phyloP scores from a whole-genome alignment of 2,797 vertebrate species.

The Neostethus bicornis region DNA sequence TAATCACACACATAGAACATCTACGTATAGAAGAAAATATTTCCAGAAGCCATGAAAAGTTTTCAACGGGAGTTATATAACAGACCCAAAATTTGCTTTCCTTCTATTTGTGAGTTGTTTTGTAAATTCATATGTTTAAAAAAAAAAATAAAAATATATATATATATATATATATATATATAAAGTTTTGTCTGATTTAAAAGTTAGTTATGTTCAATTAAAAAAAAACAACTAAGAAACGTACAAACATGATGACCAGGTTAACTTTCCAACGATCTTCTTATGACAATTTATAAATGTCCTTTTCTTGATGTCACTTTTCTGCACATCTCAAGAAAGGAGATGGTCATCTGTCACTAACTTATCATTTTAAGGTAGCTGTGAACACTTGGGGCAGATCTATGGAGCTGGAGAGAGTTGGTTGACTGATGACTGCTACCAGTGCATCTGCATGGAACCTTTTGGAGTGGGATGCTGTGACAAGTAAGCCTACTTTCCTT shows the following conservation, averaged over 20 bases:
- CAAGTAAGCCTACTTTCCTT: constrained; percentile 68
- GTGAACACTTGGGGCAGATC: constrained; percentile 74
- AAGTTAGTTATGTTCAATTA: too few relatives aligned
- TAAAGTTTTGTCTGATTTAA: too few relatives aligned
- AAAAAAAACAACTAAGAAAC: too few relatives aligned
- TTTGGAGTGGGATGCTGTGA: constrained; percentile 84
- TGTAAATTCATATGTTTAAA: neutral
- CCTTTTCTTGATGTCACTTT: neutral
- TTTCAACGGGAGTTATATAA: neutral
- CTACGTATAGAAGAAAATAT: neutral
- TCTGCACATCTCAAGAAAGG: neutral
- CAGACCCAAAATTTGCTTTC: neutral
- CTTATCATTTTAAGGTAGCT: constrained; percentile 62
- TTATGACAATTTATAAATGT: neutral
- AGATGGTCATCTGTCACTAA: neutral
- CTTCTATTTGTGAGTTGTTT: neutral
- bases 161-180: too few relatives aligned
- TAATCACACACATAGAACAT: too few relatives aligned
- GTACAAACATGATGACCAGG: too few relatives aligned
- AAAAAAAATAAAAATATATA: too few relatives aligned
- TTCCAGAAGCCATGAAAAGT: neutral
- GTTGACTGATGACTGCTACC: constrained; percentile 77
- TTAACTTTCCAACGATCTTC: too few relatives aligned
- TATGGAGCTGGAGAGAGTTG: constrained; percentile 79
- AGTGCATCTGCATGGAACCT: constrained; percentile 83